Conservation (phyloP, 2,888 invertebrate genomes). For the Sarcophaga carnaria region DNA sequence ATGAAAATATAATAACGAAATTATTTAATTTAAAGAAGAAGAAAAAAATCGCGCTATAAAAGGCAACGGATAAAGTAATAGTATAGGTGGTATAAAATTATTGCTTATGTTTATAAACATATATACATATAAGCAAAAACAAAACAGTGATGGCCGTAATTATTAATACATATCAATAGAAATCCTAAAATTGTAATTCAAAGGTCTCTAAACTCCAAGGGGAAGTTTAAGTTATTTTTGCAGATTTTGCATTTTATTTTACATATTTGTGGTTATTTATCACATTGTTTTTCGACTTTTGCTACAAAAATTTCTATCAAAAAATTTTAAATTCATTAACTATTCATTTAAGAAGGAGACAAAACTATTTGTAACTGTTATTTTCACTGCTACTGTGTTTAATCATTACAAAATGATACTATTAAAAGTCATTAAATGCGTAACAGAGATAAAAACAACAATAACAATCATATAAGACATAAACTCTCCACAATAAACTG, state of each 20-base stretch:
- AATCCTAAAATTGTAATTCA: too few relatives aligned
- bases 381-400: conserved; percentile 11
- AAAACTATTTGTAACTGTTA: background rate
- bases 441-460: conserved; percentile 4
- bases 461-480: background rate
- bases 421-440: conserved; percentile 47
- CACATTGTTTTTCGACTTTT: too few relatives aligned
- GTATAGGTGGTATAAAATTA: background rate
- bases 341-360: too few relatives aligned
- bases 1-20: conserved; percentile 34
- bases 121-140: background rate
- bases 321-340: background rate
- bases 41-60: background rate
- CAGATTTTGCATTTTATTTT: too few relatives aligned
- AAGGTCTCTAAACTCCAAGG: too few relatives aligned
- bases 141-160: background rate
- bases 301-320: background rate
- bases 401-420: conserved; percentile 37
- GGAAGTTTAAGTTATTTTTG: too few relatives aligned
- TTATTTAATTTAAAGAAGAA: conserved; percentile 34
- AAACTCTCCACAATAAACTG: conserved; percentile 18
- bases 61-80: background rate
- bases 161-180: background rate
- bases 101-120: background rate
- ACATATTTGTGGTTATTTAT: too few relatives aligned